A percentile compares a stretch with the other conserved stretches of the same genome.
Evolutionary conservation across 2,113 vertebrate genomes (phyloP).

Genomic region (Hypanus sabinus): DNA sequence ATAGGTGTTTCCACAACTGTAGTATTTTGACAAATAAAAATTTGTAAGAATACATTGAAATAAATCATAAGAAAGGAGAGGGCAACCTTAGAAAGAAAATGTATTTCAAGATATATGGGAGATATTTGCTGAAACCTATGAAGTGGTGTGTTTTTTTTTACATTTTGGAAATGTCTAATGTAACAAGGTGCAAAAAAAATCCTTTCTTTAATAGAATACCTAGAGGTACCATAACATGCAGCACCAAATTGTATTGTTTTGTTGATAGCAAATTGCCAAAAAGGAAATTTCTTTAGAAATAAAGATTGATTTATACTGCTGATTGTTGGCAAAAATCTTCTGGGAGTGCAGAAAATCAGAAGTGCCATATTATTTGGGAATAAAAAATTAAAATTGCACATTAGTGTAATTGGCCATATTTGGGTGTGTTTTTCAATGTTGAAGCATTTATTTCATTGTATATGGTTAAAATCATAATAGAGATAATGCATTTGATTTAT

Average conservation of each 20-base stretch:
- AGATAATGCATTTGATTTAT: no score
- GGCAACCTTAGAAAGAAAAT: neutral
- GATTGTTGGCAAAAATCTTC: neutral
- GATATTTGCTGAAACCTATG: neutral
- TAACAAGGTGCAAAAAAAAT: neutral
- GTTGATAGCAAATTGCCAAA: neutral
- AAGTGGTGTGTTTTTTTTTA: neutral
- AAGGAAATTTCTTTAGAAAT: neutral
- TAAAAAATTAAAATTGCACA: neutral
- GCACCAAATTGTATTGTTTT: neutral
- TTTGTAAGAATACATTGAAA: no score
- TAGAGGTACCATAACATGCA: neutral
- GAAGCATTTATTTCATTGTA: neutral
- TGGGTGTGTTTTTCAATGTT: neutral
- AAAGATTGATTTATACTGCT: neutral
- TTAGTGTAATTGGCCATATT: neutral
- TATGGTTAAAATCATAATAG: no score
- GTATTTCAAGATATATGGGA: neutral
- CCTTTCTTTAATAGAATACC: neutral
- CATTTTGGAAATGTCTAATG: neutral
- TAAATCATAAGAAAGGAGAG: neutral
- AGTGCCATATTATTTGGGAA: neutral
- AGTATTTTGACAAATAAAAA: neutral
- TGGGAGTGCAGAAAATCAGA: neutral
- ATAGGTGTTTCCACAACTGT: neutral